These are phyloP conservation scores for Dermatemys mawii DNA, from an alignment of 2,113 vertebrate genomes.

Conservation along the genomic window DNA sequence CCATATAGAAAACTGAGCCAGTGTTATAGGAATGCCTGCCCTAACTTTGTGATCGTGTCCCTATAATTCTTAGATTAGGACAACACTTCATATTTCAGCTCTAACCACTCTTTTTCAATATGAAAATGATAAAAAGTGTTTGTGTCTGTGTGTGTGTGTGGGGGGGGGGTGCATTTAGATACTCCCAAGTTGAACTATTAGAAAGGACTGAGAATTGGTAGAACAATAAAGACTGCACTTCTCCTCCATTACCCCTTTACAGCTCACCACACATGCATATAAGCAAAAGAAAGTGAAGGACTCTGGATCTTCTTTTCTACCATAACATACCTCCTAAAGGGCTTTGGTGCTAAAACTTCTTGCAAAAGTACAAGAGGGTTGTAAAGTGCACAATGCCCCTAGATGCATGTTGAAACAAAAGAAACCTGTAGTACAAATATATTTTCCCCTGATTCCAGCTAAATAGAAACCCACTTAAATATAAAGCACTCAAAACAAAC, in stretches of 20 bases:
- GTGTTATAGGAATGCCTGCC: neutral
- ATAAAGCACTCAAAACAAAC: neutral
- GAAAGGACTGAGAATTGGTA: neutral
- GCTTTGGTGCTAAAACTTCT: neutral
- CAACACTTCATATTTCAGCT: neutral
- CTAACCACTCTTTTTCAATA: neutral
- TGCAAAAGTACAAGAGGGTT: neutral
- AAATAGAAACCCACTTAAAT: neutral
- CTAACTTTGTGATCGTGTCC: neutral
- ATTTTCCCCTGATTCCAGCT: neutral
- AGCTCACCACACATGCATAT: accelerated
- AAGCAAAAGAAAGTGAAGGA: neutral
- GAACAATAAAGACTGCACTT: neutral
- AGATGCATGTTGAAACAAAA: neutral
- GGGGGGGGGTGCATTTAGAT: neutral
- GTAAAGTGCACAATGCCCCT: neutral
- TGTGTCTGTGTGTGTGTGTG: too few species aligned
- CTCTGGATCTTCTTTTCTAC: neutral
- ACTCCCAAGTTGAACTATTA: neutral
- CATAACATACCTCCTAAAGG: neutral
- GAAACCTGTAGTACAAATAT: neutral
- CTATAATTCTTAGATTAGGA: neutral
- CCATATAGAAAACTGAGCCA: neutral
- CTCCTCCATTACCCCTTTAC: neutral
- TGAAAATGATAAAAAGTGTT: neutral